Conservation (phyloP, 2,113 vertebrate species). For the Pseudolaguvia tuberculata region DNA sequence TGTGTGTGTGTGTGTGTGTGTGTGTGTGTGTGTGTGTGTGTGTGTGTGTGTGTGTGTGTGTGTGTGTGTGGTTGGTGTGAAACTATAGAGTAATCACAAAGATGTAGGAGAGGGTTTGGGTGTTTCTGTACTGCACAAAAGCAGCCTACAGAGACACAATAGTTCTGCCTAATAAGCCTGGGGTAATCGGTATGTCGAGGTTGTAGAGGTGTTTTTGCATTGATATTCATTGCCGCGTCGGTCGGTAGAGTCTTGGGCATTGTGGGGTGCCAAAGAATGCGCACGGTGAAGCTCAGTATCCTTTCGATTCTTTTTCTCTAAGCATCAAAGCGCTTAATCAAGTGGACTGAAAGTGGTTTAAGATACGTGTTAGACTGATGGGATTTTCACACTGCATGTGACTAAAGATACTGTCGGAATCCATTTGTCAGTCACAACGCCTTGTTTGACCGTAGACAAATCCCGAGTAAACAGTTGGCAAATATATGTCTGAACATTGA, state of each 20-base stretch:
- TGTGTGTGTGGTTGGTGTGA: not conserved
- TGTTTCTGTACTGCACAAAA: not conserved
- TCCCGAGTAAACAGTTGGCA: conserved; percentile 17
- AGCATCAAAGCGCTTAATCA: conserved; percentile 23
- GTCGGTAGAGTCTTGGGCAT: not conserved
- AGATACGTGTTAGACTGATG: not conserved
- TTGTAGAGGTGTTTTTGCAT: not conserved
- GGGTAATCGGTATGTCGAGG: conserved; percentile 6
- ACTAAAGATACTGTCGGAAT: conserved; percentile 30
- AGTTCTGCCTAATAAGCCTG: conserved; percentile 3
- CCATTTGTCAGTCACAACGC: conserved; percentile 32
- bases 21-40: too few relatives aligned
- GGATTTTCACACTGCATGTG: conserved; percentile 22
- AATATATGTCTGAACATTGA: conserved; percentile 27
- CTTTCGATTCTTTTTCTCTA: not conserved
- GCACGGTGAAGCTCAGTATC: too few relatives aligned
- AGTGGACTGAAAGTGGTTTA: not conserved
- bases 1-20: too few relatives aligned
- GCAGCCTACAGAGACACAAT: not conserved
- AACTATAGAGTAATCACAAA: conserved; percentile 1
- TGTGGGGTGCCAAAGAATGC: too few relatives aligned
- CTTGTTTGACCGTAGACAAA: conserved; percentile 24
- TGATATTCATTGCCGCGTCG: not conserved
- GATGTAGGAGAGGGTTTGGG: not conserved
- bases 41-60: too few relatives aligned